Evolutionary conservation across 2,797 vertebrate species (phyloP).

Genomic region (Dermochelys coriacea): DNA sequence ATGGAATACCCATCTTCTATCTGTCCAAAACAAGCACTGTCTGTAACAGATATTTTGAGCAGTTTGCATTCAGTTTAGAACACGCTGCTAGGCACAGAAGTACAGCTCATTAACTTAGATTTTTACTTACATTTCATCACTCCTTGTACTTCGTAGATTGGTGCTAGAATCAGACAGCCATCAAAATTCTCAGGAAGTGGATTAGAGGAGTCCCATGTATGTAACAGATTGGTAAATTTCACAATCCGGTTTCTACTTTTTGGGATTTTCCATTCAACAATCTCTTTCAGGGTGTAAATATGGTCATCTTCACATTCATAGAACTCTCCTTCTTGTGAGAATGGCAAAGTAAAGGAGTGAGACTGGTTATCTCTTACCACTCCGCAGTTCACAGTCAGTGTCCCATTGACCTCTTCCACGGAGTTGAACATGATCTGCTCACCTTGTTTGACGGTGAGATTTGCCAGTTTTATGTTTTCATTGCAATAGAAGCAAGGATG

Average conservation of each 20-base stretch:
- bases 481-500: conserved; percentile 82
- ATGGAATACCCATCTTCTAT: background rate
- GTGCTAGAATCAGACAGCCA: conserved; percentile 81
- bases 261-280: conserved; percentile 87
- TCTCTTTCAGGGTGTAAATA: conserved; percentile 87
- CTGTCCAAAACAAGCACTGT: background rate
- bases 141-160: conserved; percentile 87
- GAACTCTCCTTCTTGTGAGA: conserved; percentile 85
- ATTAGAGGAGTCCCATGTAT: conserved; percentile 65
- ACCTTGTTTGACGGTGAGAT: conserved; percentile 71
- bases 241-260: conserved; percentile 82
- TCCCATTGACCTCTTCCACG: conserved; percentile 68
- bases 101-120: background rate
- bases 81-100: background rate
- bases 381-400: conserved; percentile 75
- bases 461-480: conserved; percentile 72
- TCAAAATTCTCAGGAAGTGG: conserved; percentile 79
- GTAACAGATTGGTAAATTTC: conserved; percentile 74
- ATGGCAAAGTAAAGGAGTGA: conserved; percentile 78
- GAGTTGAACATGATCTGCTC: conserved; percentile 83
- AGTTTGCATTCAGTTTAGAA: background rate
- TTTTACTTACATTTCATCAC: conserved; percentile 87
- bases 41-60: background rate
- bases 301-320: conserved; percentile 86
- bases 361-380: conserved; percentile 72